These are phyloP conservation scores for Hydrozoanthus gracilis DNA, from an alignment of 92 coral and sea anemone species.

Conservation along the genomic window DNA sequence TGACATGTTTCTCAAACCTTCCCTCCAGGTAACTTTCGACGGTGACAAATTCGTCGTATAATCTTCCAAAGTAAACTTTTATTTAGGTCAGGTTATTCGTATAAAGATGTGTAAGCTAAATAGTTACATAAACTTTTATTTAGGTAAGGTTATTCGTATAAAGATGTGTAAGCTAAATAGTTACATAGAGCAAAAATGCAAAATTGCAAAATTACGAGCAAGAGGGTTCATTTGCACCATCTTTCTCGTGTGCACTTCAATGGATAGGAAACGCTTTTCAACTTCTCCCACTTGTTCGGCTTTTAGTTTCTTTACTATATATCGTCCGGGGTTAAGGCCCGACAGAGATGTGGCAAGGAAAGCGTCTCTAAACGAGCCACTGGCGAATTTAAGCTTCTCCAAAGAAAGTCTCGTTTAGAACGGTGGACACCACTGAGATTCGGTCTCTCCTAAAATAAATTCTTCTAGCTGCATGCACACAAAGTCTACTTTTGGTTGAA, in stretches of 20 bases:
- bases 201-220: slow-evolving; percentile 70
- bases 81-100: slow-evolving; percentile 18
- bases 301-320: slow-evolving; percentile 61
- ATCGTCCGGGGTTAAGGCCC: slow-evolving; percentile 53
- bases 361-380: slow-evolving; percentile 64
- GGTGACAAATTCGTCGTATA: slow-evolving; percentile 18
- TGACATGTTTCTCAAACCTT: slow-evolving; percentile 29
- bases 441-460: slow-evolving; percentile 23
- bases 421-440: slow-evolving; percentile 39
- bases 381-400: slow-evolving; percentile 57
- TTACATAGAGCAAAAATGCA: too few relatives aligned
- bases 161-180: too few relatives aligned
- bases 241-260: slow-evolving; percentile 62
- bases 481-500: slow-evolving; percentile 54
- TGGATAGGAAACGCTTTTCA: slow-evolving; percentile 42
- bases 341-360: slow-evolving; percentile 43
- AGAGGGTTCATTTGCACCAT: slow-evolving; percentile 71
- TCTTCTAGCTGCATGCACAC: slow-evolving; percentile 55
- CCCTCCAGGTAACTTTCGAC: slow-evolving; percentile 32
- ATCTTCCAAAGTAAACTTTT: slow-evolving; percentile 40
- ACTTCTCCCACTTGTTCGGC: slow-evolving; percentile 50
- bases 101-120: too few relatives aligned
- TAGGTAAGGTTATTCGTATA: too few relatives aligned
- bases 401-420: slow-evolving; percentile 50
- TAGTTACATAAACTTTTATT: too few relatives aligned